Conservation (phyloP, 2,113 vertebrate species). For the Phylloscopus trochiloides region DNA sequence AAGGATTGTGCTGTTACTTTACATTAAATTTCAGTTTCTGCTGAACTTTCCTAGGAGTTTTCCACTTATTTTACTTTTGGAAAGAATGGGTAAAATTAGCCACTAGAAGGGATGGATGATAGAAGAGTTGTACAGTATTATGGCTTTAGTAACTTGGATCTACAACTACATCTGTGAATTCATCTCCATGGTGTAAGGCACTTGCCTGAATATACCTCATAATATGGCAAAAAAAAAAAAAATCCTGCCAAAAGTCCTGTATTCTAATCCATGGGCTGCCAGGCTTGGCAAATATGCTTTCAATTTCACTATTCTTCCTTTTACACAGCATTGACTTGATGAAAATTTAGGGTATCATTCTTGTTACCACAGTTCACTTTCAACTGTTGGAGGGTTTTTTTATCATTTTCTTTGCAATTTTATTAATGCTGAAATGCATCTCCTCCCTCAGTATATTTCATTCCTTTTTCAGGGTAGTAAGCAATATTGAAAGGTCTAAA, state of each 20-base stretch:
- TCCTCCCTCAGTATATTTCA: not conserved
- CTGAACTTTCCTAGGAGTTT: not conserved
- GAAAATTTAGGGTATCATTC: not conserved
- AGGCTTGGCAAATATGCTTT: not conserved
- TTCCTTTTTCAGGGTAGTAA: not conserved
- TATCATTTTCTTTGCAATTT: not conserved
- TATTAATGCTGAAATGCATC: not conserved
- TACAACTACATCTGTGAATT: not conserved
- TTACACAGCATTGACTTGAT: not conserved
- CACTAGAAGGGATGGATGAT: not conserved
- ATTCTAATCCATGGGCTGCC: not conserved
- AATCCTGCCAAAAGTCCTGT: not conserved
- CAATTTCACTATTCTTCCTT: not conserved
- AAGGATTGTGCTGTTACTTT: not conserved
- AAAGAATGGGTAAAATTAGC: not conserved
- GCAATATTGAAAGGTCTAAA: not conserved
- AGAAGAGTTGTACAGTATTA: not conserved
- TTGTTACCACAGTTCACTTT: not conserved
- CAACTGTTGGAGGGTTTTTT: not conserved
- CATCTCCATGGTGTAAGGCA: not conserved
- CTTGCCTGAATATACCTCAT: fast-evolving
- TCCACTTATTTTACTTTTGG: not conserved
- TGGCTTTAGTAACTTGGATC: not conserved
- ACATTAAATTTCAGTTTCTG: not conserved
- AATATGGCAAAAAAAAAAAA: not conserved